Evolutionary conservation across 2,113 vertebrate species (phyloP).

Genomic region (Grammomys surdaster): DNA sequence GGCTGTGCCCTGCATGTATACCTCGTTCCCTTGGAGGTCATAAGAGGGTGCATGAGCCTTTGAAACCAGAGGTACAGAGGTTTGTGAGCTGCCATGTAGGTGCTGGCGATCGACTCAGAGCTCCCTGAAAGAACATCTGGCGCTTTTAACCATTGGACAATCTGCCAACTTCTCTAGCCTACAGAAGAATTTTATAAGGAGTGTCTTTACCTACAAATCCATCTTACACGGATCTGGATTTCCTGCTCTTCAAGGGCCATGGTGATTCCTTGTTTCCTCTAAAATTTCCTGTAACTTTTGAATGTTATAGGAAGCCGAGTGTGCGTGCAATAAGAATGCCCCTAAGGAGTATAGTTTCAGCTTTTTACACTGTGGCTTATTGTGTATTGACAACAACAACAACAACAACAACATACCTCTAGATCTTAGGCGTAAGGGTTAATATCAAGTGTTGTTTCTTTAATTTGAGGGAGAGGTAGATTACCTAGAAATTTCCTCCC

Average conservation of each 20-base stretch:
- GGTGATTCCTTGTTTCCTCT: neutral
- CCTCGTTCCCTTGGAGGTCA: neutral
- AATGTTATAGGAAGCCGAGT: neutral
- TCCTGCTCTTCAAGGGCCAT: neutral
- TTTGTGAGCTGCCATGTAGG: neutral
- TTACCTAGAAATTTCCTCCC: neutral
- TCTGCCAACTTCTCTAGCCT: neutral
- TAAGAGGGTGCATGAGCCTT: neutral
- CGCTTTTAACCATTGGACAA: neutral
- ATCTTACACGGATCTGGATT: neutral
- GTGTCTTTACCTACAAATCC: neutral
- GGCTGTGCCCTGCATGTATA: neutral
- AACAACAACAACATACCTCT: neutral
- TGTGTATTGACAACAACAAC: neutral
- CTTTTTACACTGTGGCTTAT: neutral
- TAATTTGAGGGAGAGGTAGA: neutral
- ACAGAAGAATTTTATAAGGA: neutral
- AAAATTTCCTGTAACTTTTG: neutral
- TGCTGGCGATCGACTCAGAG: neutral
- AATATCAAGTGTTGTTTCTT: neutral
- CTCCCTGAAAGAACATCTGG: neutral
- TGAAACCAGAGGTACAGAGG: neutral
- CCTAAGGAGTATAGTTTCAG: neutral
- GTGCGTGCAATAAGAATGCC: neutral
- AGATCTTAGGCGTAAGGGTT: neutral